phyloP scores from a whole-genome alignment of 35 echinoderm and acorn worm genomes.

The Heliocidaris erythrogramma region DNA sequence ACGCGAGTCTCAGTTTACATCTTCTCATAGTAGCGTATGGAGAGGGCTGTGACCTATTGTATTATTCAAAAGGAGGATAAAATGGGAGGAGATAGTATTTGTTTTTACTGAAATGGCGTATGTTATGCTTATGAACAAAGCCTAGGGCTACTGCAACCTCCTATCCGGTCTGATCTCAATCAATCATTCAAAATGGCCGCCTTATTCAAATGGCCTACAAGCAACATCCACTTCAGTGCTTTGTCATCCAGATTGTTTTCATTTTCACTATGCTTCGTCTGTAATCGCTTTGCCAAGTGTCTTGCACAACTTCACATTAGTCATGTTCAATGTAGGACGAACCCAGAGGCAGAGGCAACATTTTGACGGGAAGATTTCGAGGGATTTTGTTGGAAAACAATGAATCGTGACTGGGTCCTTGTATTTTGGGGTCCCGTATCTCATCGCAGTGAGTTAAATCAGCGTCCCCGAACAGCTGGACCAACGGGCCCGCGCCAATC shows the following conservation, averaged over 20 bases:
- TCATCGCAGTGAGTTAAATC: not conserved
- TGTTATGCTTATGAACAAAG: not conserved
- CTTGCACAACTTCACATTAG: not conserved
- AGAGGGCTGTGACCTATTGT: no score
- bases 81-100: not conserved
- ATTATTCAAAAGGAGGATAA: no score
- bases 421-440: not conserved
- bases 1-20: not conserved
- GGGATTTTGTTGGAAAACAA: not conserved
- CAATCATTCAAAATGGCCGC: not conserved
- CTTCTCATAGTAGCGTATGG: no score
- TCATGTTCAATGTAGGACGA: not conserved
- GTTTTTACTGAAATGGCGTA: not conserved
- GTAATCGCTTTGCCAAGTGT: not conserved
- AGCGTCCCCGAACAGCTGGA: not conserved
- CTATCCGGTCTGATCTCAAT: not conserved
- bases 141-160: not conserved
- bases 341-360: not conserved
- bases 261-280: not conserved
- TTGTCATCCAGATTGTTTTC: not conserved
- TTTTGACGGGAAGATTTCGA: not conserved
- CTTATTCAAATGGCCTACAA: not conserved
- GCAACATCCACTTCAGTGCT: not conserved
- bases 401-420: not conserved
- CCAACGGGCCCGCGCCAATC: not conserved